Evolutionary conservation across 2,888 invertebrate species (phyloP).

Genomic region (Dolomedes plantarius): DNA sequence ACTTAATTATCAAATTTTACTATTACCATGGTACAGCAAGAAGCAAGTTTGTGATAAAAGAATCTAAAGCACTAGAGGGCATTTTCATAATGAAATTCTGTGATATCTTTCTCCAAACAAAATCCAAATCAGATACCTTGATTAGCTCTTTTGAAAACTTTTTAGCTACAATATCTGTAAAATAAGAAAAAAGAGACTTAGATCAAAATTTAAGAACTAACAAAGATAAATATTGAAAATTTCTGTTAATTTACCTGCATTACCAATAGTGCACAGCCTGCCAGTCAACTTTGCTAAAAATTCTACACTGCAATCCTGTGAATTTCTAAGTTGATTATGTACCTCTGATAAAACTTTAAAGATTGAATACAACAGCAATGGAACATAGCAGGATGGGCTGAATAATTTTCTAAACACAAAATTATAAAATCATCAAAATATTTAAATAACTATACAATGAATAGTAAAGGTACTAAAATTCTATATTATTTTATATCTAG

Average conservation of each 20-base stretch:
- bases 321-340: constrained; percentile 27
- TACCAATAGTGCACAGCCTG: constrained; percentile 41
- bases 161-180: constrained; percentile 33
- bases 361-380: constrained; percentile 29
- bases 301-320: constrained; percentile 41
- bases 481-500: too few relatives aligned
- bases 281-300: constrained; percentile 54
- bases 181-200: too few relatives aligned
- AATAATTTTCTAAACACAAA: constrained; percentile 54
- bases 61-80: constrained; percentile 30
- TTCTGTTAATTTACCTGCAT: constrained; percentile 50
- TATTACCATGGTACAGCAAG: constrained; percentile 44
- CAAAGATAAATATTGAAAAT: too few relatives aligned
- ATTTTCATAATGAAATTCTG: constrained; percentile 48
- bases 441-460: too few relatives aligned
- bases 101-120: constrained; percentile 44
- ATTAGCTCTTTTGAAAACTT: constrained; percentile 22
- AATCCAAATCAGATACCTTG: constrained; percentile 21
- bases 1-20: too few relatives aligned
- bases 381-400: constrained; percentile 8
- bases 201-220: too few relatives aligned
- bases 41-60: constrained; percentile 44
- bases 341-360: constrained; percentile 25
- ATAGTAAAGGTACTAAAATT: too few relatives aligned
- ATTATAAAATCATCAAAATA: too few relatives aligned